These are phyloP conservation scores for Amblyopsis hoosieri DNA, from an alignment of 2,797 vertebrate genomes.

Conservation along the genomic window DNA sequence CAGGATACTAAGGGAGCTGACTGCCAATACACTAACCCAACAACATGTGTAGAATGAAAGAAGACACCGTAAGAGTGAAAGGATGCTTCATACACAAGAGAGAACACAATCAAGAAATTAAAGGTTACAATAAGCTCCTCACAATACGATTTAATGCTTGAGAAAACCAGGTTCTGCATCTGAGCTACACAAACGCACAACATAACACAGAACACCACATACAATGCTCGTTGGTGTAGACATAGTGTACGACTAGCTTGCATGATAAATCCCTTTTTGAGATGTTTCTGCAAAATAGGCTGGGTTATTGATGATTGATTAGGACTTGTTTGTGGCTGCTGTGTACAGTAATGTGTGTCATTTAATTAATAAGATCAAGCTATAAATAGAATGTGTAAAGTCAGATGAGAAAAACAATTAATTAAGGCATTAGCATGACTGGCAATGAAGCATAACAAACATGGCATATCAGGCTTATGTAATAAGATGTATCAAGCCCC, in stretches of 20 bases:
- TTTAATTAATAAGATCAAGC: slow-evolving; percentile 13
- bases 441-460: slow-evolving; percentile 30
- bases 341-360: slow-evolving; percentile 13
- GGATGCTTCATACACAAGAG: neutral
- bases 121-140: slow-evolving; percentile 29
- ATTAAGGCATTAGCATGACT: slow-evolving; percentile 27
- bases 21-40: slow-evolving; percentile 14
- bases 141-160: slow-evolving; percentile 61
- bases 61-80: neutral
- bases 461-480: slow-evolving; percentile 55
- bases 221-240: too few relatives aligned
- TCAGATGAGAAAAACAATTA: slow-evolving; percentile 7
- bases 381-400: slow-evolving; percentile 27
- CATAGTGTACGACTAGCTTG: too few relatives aligned
- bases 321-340: slow-evolving; percentile 30
- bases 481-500: slow-evolving; percentile 66
- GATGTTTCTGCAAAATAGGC: slow-evolving; percentile 21
- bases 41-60: neutral
- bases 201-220: too few relatives aligned
- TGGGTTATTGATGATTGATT: slow-evolving; percentile 44
- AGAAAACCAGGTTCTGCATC: slow-evolving; percentile 52
- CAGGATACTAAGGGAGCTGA: slow-evolving; percentile 3
- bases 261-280: too few relatives aligned
- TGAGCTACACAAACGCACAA: slow-evolving; percentile 47
- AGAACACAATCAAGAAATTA: slow-evolving; percentile 10